phyloP scores from a whole-genome alignment of 2,888 invertebrate genomes.

The Neria commutata region DNA sequence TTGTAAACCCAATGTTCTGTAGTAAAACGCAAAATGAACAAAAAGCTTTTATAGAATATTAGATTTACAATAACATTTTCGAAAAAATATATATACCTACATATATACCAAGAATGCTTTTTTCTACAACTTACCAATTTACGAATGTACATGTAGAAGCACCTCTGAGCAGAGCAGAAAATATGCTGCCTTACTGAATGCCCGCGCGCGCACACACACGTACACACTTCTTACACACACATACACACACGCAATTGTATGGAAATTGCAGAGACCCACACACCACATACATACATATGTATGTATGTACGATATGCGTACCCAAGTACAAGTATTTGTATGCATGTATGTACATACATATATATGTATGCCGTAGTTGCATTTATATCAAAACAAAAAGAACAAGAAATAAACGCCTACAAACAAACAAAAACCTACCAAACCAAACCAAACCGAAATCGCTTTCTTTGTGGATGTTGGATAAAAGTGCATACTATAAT shows the following conservation, averaged over 20 bases:
- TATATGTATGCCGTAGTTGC: no score
- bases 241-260: not conserved
- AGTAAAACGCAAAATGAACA: slow-evolving; percentile 10
- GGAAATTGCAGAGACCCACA: slow-evolving; percentile 6
- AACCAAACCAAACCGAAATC: slow-evolving; percentile 16
- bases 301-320: no score
- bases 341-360: no score
- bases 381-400: slow-evolving; percentile 6
- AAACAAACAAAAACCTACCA: slow-evolving; percentile 1
- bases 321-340: no score
- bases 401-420: slow-evolving; percentile 3
- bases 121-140: not conserved
- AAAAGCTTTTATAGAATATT: slow-evolving; percentile 14
- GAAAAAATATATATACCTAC: slow-evolving; percentile 5
- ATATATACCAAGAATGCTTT: not conserved
- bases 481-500: slow-evolving; percentile 11
- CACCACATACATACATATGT: slow-evolving; percentile 19
- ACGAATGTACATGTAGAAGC: no score
- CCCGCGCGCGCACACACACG: no score
- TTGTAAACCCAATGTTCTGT: no score
- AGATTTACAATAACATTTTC: slow-evolving; percentile 1
- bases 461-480: slow-evolving; percentile 28
- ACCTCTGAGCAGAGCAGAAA: no score
- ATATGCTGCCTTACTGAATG: no score
- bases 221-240: no score